Base-by-base conservation (phyloP, 2,888 invertebrate species). In the Fabriciana adippe region DNA sequence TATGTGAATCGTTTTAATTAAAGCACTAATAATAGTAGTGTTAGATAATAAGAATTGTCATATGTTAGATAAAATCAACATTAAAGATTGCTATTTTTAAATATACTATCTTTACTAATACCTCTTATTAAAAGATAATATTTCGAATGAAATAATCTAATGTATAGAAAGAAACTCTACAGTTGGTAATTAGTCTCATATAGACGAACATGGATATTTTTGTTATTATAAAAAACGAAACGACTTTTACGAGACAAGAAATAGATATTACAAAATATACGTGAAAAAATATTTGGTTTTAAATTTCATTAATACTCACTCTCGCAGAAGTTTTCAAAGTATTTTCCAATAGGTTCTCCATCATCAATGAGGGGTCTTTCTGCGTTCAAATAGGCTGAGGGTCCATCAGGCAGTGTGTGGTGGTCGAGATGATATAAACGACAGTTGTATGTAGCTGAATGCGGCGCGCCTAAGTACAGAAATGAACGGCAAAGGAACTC, bases 391-490 rank as follows among this genome's bases (percentile, higher is more conserved):
- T 97, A 98, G 6, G 98, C 97, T 55, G 97, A 97, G 0, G 98
- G 97, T 51, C 98, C 98, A 81, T 98, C 98, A 0, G 98, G 98
- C 64, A 98, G 91, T 0, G 97, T 97, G 91, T 96, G 96, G 87
- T 98, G 98, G 85, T 98, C 98, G 82, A 98, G 93, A 81, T 98
- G 98, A 93, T 97, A 98, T 48, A 98, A 93, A 72, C 97, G 95
- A 87, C 98, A 98, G 89, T 98, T 98, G 93, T 97, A 97, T 72
- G 96, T 95, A 1, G 95, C 93, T 82, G 93, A 95, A 95, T 82
- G 98, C 83, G 94, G 96, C 94, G 71, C 97, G 94, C 83, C 97
- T 88, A 93, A 95, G 95, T 81, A 97, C 71, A 97, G 89, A 93
- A 95, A 97, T 0, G 97, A 97, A 48, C 98, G 95, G 86, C 98